Evolutionary conservation across 2,113 vertebrate genomes (phyloP), one percentile per base, ranked within the genome.

Genomic region (Macquaria australasica): DNA sequence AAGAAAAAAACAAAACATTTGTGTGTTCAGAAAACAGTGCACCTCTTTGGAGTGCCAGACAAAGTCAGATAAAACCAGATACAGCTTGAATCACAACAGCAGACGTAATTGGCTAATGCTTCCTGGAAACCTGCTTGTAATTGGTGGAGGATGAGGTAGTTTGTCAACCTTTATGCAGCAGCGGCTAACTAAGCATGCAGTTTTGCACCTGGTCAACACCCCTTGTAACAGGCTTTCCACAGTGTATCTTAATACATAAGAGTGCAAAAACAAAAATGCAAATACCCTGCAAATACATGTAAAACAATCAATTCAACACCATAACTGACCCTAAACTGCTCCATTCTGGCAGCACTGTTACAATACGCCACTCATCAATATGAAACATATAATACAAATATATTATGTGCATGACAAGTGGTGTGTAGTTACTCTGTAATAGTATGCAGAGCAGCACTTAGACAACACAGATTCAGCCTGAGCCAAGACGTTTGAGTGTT

Each of bases 11-110:
- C 37, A 53, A 62, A 6, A 15, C 37, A 37, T 28, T n/a, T 53
- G 21, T 48, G 25, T 60, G 14, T 25, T 60, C 0, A 9, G 18
- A 55, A 1, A 9, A 21, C 9, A 15, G 25, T n/a, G 25, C 2
- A 62, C 7, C 37, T 31, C 18, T 8, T 43, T 14, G 28, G 48
- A 69, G 28, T 14, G 10, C 34, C 69, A 66, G 62, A 67, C 23
- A 11, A 18, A 55, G 6, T 28, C 59, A 21, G 70, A 64, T n/a
- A 37, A 60, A 70, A 74, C 31, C 63, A 48, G 76, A 67, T 15
- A 25, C 14, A n/a, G 7, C 8, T 25, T 86, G 59, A 84, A 70
- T 80, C 28, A 56, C 5, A 51, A 79, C 75, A 69, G 63, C 37
- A 23, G 20, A 48, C 7, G 0, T 59, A 41, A 73, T 43, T 77